Base-by-base conservation (phyloP, 2,888 invertebrate genomes). In the Rotaria magnacalcarata region DNA sequence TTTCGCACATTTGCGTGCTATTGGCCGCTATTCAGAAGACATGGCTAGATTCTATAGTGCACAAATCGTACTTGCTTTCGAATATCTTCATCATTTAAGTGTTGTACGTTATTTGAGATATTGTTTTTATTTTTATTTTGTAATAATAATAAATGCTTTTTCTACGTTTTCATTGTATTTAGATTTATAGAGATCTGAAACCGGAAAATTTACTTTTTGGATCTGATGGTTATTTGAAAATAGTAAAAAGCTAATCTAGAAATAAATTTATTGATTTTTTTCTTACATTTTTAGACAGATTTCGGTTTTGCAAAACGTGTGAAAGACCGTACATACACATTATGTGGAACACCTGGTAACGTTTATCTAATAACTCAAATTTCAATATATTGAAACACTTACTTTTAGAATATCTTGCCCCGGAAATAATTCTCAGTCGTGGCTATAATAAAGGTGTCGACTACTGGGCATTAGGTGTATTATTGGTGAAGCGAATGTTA, bases 401-500 rank as follows among this genome's bases (percentile, higher is more conserved):
- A 27, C 27, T 2, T 67, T 67, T 34, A 67, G 87, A 87, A 74
- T 87, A 87, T 85, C 41, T 87, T 50, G 87, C 87, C 2, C 87
- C 87, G 14, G 87, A 87, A 74, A 85, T 87, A n/a, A 87, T 87
- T 50, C 75, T 87, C 3, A 85, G 85, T 19, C 85, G 85, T 67
- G 87, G 87, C 6, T 87, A 87, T 47, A 85, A 85, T 52, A 87
- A 87, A 85, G 84, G 85, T 41, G 87, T 87, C 24, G 87, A 87
- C 74, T 87, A 85, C 80, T 87, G 87, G 87, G 87, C 87, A 11
- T 56, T 87, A 11, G 87, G 85, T 50, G 85, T 85, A n/a, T 27
- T 84, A 89, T 91, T 91, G 91, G 85, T 84, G 84, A 34, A 27
- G 4, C 0, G 11, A 2, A 52, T 16, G 3, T 52, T 52, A 11